Evolutionary conservation across 2,113 vertebrate species (phyloP).

Genomic region (Carassius gibelio): DNA sequence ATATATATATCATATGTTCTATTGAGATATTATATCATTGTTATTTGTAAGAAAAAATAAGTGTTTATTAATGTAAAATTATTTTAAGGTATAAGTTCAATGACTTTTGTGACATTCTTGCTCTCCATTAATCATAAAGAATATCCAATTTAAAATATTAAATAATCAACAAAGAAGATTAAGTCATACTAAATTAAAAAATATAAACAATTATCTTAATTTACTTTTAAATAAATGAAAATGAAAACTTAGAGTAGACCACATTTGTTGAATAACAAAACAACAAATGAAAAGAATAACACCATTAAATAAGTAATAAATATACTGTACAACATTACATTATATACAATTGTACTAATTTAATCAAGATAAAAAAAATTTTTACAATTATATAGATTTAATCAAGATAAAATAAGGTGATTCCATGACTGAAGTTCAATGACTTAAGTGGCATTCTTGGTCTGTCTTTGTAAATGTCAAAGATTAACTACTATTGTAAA

Average conservation of each 20-base stretch:
- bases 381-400: background rate
- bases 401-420: background rate
- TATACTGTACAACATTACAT: background rate
- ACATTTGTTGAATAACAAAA: background rate
- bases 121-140: too few relatives aligned
- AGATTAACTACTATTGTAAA: background rate
- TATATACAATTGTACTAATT: too few relatives aligned
- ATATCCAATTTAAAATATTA: background rate
- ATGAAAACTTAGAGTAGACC: background rate
- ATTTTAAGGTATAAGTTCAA: too few relatives aligned
- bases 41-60: too few relatives aligned
- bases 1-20: too few relatives aligned
- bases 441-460: background rate
- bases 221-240: background rate
- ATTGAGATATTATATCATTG: too few relatives aligned
- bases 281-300: background rate
- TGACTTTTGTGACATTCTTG: too few relatives aligned
- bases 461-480: background rate
- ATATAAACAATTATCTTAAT: background rate
- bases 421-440: background rate
- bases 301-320: background rate
- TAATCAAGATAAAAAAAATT: background rate
- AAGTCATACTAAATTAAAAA: background rate
- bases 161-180: background rate
- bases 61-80: too few relatives aligned